Evolutionary conservation across 2,797 vertebrate species (phyloP).

Genomic region (Callimico goeldii): DNA sequence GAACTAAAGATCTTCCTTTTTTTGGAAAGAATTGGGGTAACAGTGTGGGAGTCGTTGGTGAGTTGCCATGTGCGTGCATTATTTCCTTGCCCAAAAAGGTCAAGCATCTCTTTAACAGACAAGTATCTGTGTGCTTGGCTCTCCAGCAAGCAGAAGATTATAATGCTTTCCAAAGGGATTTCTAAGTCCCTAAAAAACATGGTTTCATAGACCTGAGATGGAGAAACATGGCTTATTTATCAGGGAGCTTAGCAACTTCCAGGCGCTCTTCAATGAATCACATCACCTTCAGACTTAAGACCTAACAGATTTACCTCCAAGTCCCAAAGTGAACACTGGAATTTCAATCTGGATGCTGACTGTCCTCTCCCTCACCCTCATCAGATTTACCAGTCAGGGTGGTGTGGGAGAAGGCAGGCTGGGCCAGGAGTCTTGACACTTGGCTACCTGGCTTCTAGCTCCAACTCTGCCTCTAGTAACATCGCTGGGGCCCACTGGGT

Average conservation of each 20-base stretch:
- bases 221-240: conserved; percentile 22
- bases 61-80: neutral
- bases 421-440: neutral
- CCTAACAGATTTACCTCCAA: conserved; percentile 28
- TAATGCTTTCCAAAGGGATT: neutral
- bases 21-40: conserved; percentile 6
- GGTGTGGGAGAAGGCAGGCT: neutral
- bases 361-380: neutral
- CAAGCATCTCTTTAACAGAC: conserved; percentile 33
- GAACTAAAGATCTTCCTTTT: neutral
- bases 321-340: conserved; percentile 42
- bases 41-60: neutral
- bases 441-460: neutral
- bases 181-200: conserved; percentile 7
- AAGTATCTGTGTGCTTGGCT: neutral
- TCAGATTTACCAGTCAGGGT: no score
- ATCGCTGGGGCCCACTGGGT: neutral
- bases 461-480: neutral
- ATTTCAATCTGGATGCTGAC: neutral
- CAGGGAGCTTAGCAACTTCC: conserved; percentile 22
- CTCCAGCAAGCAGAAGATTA: neutral
- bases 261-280: neutral
- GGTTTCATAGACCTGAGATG: neutral
- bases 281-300: conserved; percentile 3
- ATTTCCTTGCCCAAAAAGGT: conserved; percentile 29